Conservation (phyloP, 2,888 invertebrate species). For the Hanleya hanleyi region DNA sequence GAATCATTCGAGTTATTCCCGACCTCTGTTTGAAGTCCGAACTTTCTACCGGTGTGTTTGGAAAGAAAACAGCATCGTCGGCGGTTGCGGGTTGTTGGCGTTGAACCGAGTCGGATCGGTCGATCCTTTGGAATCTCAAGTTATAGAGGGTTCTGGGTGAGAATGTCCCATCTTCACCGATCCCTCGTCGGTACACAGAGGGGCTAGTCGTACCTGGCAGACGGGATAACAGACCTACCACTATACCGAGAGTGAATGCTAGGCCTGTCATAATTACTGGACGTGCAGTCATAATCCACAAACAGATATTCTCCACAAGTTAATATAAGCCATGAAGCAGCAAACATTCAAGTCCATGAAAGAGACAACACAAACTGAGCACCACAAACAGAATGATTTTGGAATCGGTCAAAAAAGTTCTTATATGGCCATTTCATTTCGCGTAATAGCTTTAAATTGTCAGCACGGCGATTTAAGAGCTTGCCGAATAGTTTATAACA, state of each 20-base stretch:
- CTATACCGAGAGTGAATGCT: background rate
- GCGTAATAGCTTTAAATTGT: background rate
- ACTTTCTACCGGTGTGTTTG: background rate
- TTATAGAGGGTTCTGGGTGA: background rate
- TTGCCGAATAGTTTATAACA: background rate
- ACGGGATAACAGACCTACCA: constrained; percentile 1
- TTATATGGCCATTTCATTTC: background rate
- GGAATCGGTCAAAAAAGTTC: no score
- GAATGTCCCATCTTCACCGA: background rate
- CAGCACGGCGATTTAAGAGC: background rate
- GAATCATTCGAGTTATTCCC: background rate
- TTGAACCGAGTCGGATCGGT: no score
- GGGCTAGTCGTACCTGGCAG: background rate
- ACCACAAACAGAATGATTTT: no score
- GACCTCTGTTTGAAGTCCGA: background rate
- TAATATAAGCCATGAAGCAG: no score
- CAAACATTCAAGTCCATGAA: no score
- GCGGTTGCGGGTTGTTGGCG: no score
- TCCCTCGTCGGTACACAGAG: background rate
- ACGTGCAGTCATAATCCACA: background rate
- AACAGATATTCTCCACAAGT: background rate
- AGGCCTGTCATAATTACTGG: background rate
- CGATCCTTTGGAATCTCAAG: no score
- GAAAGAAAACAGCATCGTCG: background rate
- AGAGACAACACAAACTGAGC: no score